phyloP scores from a whole-genome alignment of 2,113 vertebrate species.

The Tetrao urogallus region DNA sequence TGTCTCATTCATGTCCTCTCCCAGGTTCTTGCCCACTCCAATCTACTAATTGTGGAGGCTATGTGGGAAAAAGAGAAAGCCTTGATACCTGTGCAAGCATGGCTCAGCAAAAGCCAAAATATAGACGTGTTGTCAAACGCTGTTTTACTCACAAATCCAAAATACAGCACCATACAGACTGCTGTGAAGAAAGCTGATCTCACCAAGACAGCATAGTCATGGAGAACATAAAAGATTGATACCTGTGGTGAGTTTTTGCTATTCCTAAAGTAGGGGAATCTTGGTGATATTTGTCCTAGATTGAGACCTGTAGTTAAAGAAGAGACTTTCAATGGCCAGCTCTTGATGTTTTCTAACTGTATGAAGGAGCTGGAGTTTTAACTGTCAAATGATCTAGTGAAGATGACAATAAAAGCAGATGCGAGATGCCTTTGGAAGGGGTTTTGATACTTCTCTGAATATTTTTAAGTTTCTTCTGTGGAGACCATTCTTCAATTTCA shows the following conservation, averaged over 20 bases:
- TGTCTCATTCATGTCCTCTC: neutral
- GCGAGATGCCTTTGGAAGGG: neutral
- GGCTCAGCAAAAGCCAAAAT: neutral
- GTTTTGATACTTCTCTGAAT: neutral
- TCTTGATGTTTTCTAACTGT: neutral
- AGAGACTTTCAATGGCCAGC: neutral
- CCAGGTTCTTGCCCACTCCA: neutral
- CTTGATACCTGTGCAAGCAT: neutral
- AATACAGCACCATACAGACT: neutral
- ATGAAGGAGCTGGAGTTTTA: conserved; percentile 18
- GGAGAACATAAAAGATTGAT: neutral
- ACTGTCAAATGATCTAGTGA: conserved; percentile 1
- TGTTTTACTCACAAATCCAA: neutral
- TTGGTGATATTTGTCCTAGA: neutral
- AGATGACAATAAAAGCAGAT: neutral
- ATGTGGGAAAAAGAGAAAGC: neutral
- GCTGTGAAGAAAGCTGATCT: neutral
- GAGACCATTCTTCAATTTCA: neutral
- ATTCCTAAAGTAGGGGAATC: neutral
- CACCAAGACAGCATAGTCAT: neutral
- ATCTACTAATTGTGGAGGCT: neutral
- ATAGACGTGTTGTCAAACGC: neutral
- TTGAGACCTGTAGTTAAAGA: neutral
- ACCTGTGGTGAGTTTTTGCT: neutral
- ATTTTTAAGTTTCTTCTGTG: neutral